phyloP scores from a whole-genome alignment of 1,140 invertebrate species.

The Araneus ventricosus region DNA sequence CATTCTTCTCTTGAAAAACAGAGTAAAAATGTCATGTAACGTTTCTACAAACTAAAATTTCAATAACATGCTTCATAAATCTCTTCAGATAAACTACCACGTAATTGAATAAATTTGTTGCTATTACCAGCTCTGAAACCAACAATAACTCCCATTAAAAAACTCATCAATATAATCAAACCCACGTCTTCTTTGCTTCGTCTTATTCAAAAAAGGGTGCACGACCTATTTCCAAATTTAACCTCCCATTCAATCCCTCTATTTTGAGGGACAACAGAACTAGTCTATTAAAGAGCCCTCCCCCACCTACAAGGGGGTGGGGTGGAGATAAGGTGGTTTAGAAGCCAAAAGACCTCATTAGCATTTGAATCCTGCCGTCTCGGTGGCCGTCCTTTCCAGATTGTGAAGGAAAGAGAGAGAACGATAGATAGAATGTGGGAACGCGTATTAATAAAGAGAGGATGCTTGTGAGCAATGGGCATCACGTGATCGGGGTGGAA shows the following conservation, averaged over 20 bases:
- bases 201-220: neutral
- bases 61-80: no score
- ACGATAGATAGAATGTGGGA: constrained; percentile 56
- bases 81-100: no score
- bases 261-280: constrained; percentile 18
- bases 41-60: no score
- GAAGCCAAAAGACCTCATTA: constrained; percentile 58
- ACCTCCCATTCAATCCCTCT: neutral
- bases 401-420: neutral
- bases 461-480: constrained; percentile 47
- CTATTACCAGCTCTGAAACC: no score
- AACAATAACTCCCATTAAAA: no score
- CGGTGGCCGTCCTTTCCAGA: neutral
- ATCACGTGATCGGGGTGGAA: constrained; percentile 68
- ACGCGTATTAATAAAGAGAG: constrained; percentile 7
- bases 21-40: no score
- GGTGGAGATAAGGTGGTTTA: neutral
- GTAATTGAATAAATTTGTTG: no score
- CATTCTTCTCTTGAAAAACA: no score
- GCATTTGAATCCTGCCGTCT: constrained; percentile 69
- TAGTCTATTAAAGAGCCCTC: constrained; percentile 10
- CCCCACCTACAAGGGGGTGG: neutral
- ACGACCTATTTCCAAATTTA: constrained; percentile 9
- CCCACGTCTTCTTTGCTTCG: neutral
- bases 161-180: no score